Evolutionary conservation across 2,888 invertebrate genomes (phyloP).

Genomic region (Amblyjoppa proteus): DNA sequence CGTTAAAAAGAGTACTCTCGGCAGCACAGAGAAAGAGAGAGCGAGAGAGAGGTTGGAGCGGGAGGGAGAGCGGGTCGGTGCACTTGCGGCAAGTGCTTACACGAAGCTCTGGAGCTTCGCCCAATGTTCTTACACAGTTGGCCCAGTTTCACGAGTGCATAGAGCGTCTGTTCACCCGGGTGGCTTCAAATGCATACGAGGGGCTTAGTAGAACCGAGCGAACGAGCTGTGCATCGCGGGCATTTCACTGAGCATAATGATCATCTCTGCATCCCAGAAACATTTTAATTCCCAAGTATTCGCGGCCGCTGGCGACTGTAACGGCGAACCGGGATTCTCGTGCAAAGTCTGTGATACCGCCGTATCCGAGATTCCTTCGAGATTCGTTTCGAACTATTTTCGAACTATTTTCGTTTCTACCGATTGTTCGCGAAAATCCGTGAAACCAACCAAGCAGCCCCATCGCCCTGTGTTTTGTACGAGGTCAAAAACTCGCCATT

Average conservation of each 20-base stretch:
- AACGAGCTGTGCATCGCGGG: constrained; percentile 62
- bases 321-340: constrained; percentile 54
- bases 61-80: constrained; percentile 48
- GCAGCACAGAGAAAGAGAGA: constrained; percentile 3
- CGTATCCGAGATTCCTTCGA: constrained; percentile 52
- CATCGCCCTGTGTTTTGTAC: constrained; percentile 7
- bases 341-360: constrained; percentile 35
- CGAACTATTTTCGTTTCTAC: not conserved
- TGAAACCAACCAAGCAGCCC: not conserved
- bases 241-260: constrained; percentile 68
- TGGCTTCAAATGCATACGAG: constrained; percentile 58
- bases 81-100: constrained; percentile 69
- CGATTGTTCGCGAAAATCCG: constrained; percentile 24
- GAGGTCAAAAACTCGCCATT: not conserved
- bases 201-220: constrained; percentile 25
- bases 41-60: not conserved
- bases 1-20: constrained; percentile 63
- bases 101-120: constrained; percentile 69
- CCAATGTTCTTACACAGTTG: constrained; percentile 69
- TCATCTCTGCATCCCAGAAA: constrained; percentile 65
- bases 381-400: constrained; percentile 54
- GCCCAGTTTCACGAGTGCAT: constrained; percentile 65
- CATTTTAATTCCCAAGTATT: constrained; percentile 65
- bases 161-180: constrained; percentile 60
- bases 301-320: constrained; percentile 48